phyloP scores from a whole-genome alignment of 2,888 invertebrate species.

The Drosophila setosimentum region DNA sequence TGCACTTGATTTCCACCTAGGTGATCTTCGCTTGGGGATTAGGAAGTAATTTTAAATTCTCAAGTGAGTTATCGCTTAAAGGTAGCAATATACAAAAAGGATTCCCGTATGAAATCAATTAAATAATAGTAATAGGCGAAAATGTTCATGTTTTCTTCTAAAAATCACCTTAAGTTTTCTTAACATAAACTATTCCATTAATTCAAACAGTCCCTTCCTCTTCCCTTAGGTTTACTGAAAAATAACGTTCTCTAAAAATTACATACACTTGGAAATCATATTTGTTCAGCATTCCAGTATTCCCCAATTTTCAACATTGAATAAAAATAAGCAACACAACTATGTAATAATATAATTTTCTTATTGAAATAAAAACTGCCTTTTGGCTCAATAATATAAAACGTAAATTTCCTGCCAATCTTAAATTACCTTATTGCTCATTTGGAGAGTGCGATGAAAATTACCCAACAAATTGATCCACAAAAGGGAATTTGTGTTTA shows the following conservation, averaged over 20 bases:
- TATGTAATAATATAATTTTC: background rate
- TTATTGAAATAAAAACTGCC: background rate
- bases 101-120: background rate
- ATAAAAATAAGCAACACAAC: background rate
- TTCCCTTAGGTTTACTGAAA: background rate
- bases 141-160: background rate
- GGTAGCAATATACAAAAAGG: background rate
- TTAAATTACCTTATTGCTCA: background rate
- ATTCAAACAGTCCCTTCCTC: background rate
- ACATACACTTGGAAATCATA: background rate
- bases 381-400: background rate
- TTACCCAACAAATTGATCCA: background rate
- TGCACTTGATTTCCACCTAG: slow-evolving; percentile 62
- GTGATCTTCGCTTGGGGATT: slow-evolving; percentile 48
- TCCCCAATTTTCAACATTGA: background rate
- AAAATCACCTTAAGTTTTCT: background rate
- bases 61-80: slow-evolving; percentile 36
- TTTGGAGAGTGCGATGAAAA: background rate
- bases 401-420: background rate
- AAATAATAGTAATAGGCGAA: background rate
- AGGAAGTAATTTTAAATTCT: slow-evolving; percentile 37
- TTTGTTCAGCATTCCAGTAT: background rate
- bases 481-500: background rate
- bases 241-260: background rate
- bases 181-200: background rate